A percentile compares a stretch with the other conserved stretches of the same genome.
Conservation (phyloP, 2,888 invertebrate genomes). For the Drosophila colorata region DNA sequence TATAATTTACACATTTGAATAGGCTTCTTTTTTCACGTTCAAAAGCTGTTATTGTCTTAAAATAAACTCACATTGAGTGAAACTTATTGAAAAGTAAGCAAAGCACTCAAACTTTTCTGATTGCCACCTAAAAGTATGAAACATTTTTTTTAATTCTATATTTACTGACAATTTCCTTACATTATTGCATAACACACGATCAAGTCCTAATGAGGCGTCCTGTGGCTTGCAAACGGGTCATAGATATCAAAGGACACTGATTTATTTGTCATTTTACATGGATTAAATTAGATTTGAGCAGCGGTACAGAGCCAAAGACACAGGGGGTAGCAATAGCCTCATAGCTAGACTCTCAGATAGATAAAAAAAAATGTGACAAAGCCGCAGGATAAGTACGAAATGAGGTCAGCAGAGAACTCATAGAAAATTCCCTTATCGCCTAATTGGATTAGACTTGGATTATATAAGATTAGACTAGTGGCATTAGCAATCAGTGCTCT, state of each 20-base stretch:
- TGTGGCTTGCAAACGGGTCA: not conserved
- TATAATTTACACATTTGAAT: slow-evolving; percentile 20
- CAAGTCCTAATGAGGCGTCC: too few species aligned
- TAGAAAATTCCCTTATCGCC: slow-evolving; percentile 16
- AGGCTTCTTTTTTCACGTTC: not conserved
- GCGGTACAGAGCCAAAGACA: slow-evolving; percentile 1
- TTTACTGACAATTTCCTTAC: not conserved
- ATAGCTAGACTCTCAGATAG: not conserved
- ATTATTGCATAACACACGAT: too few species aligned
- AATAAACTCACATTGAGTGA: not conserved
- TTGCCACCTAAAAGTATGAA: slow-evolving; percentile 36
- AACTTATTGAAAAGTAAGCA: not conserved
- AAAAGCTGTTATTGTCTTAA: slow-evolving; percentile 8
- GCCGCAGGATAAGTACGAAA: slow-evolving; percentile 18
- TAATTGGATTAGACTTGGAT: slow-evolving; percentile 46
- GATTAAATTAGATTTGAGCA: slow-evolving; percentile 27
- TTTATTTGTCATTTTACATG: not conserved
- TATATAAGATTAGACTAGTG: too few species aligned
- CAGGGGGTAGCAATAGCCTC: slow-evolving; percentile 29
- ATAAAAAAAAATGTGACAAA: not conserved
- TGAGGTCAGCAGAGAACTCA: slow-evolving; percentile 38
- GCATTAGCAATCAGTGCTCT: slow-evolving; percentile 1
- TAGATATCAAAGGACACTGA: too few species aligned
- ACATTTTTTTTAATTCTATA: not conserved
- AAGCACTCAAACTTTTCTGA: slow-evolving; percentile 8